Evolutionary conservation across 2,888 invertebrate species (phyloP).

Genomic region (Zhuqinia jingwanae): DNA sequence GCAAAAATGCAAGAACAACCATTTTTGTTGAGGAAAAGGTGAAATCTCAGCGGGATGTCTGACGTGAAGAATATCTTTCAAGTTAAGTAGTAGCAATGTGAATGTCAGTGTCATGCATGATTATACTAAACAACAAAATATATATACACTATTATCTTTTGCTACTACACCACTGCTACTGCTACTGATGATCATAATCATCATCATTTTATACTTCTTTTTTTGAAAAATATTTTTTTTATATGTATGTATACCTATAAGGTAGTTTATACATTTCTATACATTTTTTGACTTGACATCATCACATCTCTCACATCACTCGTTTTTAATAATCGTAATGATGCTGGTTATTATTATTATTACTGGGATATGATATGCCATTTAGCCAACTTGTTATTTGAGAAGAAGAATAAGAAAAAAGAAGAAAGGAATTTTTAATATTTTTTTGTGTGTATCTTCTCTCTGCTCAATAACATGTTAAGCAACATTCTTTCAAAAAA

Average conservation of each 20-base stretch:
- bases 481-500: too few relatives aligned
- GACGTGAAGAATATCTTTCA: slow-evolving; percentile 48
- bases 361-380: not conserved
- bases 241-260: too few relatives aligned
- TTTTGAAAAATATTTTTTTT: not conserved
- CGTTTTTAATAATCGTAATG: slow-evolving; percentile 41
- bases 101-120: slow-evolving; percentile 62
- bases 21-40: slow-evolving; percentile 53
- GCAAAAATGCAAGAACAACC: slow-evolving; percentile 28
- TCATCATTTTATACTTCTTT: too few relatives aligned
- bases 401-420: too few relatives aligned
- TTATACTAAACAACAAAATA: slow-evolving; percentile 15
- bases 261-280: slow-evolving; percentile 4
- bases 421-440: too few relatives aligned
- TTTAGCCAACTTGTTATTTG: too few relatives aligned
- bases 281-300: slow-evolving; percentile 34
- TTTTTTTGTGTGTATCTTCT: too few relatives aligned
- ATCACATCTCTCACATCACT: slow-evolving; percentile 41
- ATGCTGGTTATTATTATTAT: slow-evolving; percentile 18
- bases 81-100: slow-evolving; percentile 41
- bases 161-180: too few relatives aligned
- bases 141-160: not conserved
- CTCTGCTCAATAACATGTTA: too few relatives aligned
- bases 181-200: not conserved
- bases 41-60: slow-evolving; percentile 63